Evolutionary conservation across 2,888 invertebrate species (phyloP), one percentile per base, ranked within the genome.

Genomic region (Eucera pruinosa): DNA sequence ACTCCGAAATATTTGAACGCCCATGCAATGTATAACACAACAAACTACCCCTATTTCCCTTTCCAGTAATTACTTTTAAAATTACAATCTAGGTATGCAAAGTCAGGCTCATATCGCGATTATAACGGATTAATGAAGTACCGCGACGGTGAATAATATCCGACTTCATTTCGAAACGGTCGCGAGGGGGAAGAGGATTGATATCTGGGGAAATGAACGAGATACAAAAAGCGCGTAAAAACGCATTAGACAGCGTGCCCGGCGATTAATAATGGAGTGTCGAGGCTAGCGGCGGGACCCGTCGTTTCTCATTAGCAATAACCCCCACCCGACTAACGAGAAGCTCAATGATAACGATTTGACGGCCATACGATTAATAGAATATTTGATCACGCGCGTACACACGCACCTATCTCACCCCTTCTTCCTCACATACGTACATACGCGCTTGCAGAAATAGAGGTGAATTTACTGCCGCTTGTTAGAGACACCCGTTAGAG

Each of bases 301-400:
- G 71, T 72, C 83, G 83, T 85, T 84, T 78, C 85, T 80, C 85
- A 85, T 84, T 85, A 85, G 85, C 83, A 78, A 61, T 85, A 84
- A 83, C 75, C 79, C 76, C 61, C 36, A 25, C 45, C 60, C 55
- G 54, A 61, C 64, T 75, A 71, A 82, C 78, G 83, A 83, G 84
- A 71, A 58, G 70, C 82, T 55, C 70, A 71, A 73, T 80, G 78
- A 85, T 85, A 85, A 84, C 86, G 84, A 83, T 84, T 85, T 81
- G 84, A 85, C 86, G 81, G 70, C 57, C 73, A 52, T 72, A 61
- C 83, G 81, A 85, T 84, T 84, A 85, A 84, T 84, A 84, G 86
- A 85, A 84, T 84, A 84, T 85, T 84, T 85, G 84, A 85, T 83
- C 74, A 47, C 62, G 43, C 64, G 52, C 67, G 52, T 60, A 41